A percentile compares a stretch with the other conserved stretches of the same genome.
Conservation (phyloP, 2,888 invertebrate species). For the Tortricodes alternella region DNA sequence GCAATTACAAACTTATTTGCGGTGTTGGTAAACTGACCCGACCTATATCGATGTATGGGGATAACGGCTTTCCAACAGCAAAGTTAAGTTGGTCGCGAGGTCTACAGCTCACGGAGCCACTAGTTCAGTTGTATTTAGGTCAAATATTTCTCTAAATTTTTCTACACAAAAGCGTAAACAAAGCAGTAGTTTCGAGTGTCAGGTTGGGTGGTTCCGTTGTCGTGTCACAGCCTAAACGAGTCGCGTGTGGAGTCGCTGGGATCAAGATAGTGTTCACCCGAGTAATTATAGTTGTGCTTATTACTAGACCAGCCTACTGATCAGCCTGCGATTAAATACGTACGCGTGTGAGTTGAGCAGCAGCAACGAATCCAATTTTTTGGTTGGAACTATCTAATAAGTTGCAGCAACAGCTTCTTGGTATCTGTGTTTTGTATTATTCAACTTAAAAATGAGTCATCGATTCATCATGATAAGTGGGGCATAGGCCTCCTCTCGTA, state of each 20-base stretch:
- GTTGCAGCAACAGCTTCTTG: neutral
- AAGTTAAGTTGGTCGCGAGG: no score
- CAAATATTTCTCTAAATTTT: neutral
- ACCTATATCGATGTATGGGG: no score
- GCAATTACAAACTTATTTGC: no score
- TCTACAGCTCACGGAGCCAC: no score
- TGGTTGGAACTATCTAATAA: constrained; percentile 1
- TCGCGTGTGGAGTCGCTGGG: constrained; percentile 64
- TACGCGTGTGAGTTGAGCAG: constrained; percentile 1
- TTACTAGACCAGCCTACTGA: constrained; percentile 41
- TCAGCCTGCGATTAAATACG: constrained; percentile 15
- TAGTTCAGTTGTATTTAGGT: neutral
- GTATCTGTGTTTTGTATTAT: no score
- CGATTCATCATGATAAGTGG: no score
- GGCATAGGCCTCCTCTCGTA: no score
- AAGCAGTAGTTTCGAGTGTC: constrained; percentile 54
- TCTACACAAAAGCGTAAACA: constrained; percentile 41
- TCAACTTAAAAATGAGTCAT: no score
- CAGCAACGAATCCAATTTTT: neutral
- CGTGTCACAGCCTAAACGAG: constrained; percentile 64
- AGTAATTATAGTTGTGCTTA: constrained; percentile 74
- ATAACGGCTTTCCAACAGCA: no score
- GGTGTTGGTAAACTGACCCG: no score
- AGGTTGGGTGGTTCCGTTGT: constrained; percentile 59
- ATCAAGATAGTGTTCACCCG: constrained; percentile 67